These are phyloP conservation scores for Pseudomyrmex concolor DNA, from an alignment of 1,140 invertebrate genomes.

Conservation along the genomic window DNA sequence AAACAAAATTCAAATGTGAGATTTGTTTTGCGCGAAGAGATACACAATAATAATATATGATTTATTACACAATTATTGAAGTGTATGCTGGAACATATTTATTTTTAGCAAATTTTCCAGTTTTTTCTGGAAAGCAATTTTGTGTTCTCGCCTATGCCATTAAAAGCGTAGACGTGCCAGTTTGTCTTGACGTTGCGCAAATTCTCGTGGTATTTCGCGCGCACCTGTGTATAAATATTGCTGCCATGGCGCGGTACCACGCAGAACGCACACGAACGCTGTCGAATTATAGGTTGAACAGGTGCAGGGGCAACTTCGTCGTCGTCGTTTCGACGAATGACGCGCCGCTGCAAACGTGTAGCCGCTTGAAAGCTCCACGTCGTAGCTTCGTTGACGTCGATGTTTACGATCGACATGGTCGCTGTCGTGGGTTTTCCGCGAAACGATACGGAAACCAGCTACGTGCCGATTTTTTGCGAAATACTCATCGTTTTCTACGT, in stretches of 20 bases:
- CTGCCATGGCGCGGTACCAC: conserved; percentile 26
- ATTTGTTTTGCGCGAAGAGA: not conserved
- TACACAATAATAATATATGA: too few species aligned
- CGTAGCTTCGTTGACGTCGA: conserved; percentile 30
- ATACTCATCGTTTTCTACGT: conserved; percentile 29
- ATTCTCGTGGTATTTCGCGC: conserved; percentile 22
- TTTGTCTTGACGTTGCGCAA: conserved; percentile 13
- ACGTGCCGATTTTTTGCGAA: conserved; percentile 4
- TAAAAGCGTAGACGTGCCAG: not conserved
- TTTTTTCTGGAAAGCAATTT: not conserved
- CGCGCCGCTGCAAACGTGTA: conserved; percentile 44
- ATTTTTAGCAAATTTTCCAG: conserved; percentile 4
- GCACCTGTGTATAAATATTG: conserved; percentile 67
- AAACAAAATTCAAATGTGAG: conserved; percentile 6
- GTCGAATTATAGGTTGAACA: conserved; percentile 68
- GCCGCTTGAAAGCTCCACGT: conserved; percentile 26
- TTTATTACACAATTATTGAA: not conserved
- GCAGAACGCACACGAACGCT: conserved; percentile 49
- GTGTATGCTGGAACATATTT: not conserved
- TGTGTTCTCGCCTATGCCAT: not conserved
- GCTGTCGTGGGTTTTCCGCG: conserved; percentile 55
- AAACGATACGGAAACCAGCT: conserved; percentile 38
- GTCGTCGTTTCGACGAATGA: conserved; percentile 69
- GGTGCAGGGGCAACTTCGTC: conserved; percentile 65
- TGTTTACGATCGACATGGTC: conserved; percentile 65